phyloP scores from a whole-genome alignment of 2,888 invertebrate genomes.

The Protodeltote pygarga region DNA sequence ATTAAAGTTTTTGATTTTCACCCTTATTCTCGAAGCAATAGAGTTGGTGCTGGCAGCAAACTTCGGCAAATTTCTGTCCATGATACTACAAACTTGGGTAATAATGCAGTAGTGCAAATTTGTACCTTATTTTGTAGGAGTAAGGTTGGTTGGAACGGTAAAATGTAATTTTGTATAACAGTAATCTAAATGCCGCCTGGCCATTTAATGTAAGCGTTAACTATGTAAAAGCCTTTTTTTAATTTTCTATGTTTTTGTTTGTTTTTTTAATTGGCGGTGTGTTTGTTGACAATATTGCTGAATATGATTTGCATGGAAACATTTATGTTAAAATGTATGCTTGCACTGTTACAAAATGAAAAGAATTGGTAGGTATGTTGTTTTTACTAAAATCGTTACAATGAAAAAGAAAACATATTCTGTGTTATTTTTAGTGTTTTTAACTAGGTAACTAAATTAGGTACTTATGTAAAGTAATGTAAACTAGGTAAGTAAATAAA shows the following conservation, averaged over 20 bases:
- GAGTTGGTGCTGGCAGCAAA: neutral
- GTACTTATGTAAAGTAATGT: too few species aligned
- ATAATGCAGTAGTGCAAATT: neutral
- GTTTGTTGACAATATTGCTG: constrained; percentile 26
- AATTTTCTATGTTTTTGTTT: constrained; percentile 46
- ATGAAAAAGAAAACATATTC: too few species aligned
- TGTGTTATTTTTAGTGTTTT: too few species aligned
- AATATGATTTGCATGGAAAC: constrained; percentile 24
- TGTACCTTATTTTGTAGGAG: neutral
- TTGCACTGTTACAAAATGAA: too few species aligned
- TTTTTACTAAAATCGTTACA: too few species aligned
- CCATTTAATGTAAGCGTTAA: constrained; percentile 50
- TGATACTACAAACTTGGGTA: constrained; percentile 11
- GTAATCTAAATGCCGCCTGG: constrained; percentile 49
- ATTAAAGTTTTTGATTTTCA: neutral
- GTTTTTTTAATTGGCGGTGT: constrained; percentile 42
- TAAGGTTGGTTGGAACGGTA: neutral
- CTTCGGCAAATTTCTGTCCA: constrained; percentile 14
- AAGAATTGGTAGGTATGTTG: too few species aligned
- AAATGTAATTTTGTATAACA: constrained; percentile 23
- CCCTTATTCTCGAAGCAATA: neutral
- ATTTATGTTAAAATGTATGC: neutral
- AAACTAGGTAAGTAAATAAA: too few species aligned
- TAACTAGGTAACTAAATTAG: too few species aligned
- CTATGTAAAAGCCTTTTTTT: constrained; percentile 47